These are phyloP conservation scores for Orchestia grillus DNA, from an alignment of 1,140 invertebrate species.

Conservation along the genomic window DNA sequence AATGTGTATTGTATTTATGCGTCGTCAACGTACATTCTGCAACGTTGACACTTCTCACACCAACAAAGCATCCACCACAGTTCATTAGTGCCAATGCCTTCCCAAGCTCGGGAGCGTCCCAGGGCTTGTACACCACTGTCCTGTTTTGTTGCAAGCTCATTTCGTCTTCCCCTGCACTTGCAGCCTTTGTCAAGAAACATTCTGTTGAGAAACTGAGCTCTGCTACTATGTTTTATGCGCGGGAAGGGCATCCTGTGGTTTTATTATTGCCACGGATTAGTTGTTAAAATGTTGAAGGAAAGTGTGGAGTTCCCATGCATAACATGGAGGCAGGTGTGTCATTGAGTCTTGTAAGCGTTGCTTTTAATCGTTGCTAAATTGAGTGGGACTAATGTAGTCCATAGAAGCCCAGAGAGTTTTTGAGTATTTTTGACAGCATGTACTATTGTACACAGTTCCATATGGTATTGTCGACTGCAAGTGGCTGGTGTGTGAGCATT, in stretches of 20 bases:
- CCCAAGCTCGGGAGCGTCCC: too few species aligned
- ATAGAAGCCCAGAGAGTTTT: not conserved
- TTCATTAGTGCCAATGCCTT: not conserved
- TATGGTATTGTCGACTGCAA: too few species aligned
- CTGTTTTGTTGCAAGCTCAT: not conserved
- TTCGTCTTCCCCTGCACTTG: not conserved
- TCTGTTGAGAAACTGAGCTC: not conserved
- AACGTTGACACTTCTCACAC: not conserved
- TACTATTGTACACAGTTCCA: too few species aligned
- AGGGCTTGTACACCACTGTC: not conserved
- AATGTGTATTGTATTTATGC: not conserved
- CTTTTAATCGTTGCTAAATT: too few species aligned
- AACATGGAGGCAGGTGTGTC: too few species aligned
- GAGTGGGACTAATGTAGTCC: not conserved
- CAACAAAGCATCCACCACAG: not conserved
- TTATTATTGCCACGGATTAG: not conserved
- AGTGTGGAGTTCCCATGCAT: too few species aligned
- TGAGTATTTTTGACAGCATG: not conserved
- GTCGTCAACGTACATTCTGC: not conserved
- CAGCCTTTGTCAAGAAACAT: not conserved
- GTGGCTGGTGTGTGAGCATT: too few species aligned
- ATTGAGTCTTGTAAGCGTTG: too few species aligned
- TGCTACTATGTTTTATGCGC: not conserved
- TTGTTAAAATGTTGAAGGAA: too few species aligned
- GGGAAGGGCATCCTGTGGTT: too few species aligned